Evolutionary conservation across 1,140 invertebrate genomes (phyloP), one percentile per base, ranked within the genome.

Genomic region (Drosophila aff.): DNA sequence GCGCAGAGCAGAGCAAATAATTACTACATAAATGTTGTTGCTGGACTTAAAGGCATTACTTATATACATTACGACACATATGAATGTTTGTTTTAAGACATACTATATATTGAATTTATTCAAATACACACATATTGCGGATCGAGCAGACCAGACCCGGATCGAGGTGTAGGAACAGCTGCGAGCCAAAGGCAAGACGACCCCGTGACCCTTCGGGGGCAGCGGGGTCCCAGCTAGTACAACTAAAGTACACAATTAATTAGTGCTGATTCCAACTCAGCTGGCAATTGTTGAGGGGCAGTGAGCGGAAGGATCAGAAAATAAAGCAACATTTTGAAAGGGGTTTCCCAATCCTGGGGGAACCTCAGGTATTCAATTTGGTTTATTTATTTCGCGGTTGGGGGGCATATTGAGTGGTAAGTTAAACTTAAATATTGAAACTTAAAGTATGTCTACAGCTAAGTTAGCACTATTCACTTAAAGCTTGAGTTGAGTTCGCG

Each of bases 101-200:
- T 89, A 73, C 67, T 50, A 66, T 61, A 65, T 61, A 87, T 89
- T 87, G 84, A 87, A 83, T 89, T 87, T 84, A 87, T 76, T 83
- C 84, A 87, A 87, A 84, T 87, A 87, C 84, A 87, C 84, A 87
- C 84, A 87, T 87, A 87, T 87, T 90, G 86, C 44, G 63, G 64
- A 79, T 74, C 33, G 57, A 61, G 44, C 67, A 58, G 31, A 49
- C 44, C 60, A 38, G 38, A 46, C 23, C 62, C 23, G 28, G 68
- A 33, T 44, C 55, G 38, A 36, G 44, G 38, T 16, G 23, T 76
- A 71, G 76, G 73, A 71, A 59, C 55, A 84, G 68, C 68, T 78
- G 77, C 72, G 68, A 49, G 81, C 66, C 81, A 84, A 84, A 78
- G 77, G 74, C 65, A 44, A 44, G 46, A 57, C 38, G 53, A 52